Conservation (phyloP, 2,797 vertebrate species). For the Benthosema pterotum region DNA sequence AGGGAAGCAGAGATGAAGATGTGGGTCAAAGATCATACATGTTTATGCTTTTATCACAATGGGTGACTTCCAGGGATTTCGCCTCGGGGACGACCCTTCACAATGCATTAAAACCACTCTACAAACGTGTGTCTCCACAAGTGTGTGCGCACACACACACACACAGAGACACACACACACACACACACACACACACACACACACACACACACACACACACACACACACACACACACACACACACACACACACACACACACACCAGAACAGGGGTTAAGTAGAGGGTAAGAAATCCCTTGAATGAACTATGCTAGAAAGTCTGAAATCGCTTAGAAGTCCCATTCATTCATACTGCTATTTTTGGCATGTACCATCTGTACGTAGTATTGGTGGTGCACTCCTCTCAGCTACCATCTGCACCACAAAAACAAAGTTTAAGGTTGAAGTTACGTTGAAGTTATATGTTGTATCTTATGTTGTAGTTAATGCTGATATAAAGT, state of each 20-base stretch:
- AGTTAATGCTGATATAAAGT: too few relatives aligned
- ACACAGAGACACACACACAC: conserved; percentile 1
- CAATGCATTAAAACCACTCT: conserved; percentile 38
- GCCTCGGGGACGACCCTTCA: conserved; percentile 56
- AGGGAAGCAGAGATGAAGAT: conserved; percentile 39
- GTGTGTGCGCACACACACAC: conserved; percentile 18
- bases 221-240: conserved; percentile 43
- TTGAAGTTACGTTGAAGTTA: too few relatives aligned
- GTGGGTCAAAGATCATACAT: conserved; percentile 56
- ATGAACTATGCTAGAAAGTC: conserved; percentile 19
- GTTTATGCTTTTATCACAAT: conserved; percentile 60
- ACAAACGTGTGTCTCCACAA: too few relatives aligned
- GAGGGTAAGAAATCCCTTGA: conserved; percentile 14
- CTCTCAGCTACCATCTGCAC: too few relatives aligned
- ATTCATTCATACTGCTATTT: conserved; percentile 1
- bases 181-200: conserved; percentile 6
- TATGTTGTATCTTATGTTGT: too few relatives aligned
- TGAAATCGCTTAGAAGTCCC: conserved; percentile 1
- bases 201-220: conserved; percentile 70
- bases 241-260: neutral
- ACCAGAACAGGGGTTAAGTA: conserved; percentile 4
- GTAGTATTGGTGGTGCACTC: too few relatives aligned
- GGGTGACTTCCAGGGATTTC: conserved; percentile 50
- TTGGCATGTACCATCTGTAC: too few relatives aligned
- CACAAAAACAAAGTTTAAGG: too few relatives aligned